Percentiles rank a stretch among this genome's conserved stretches.
phyloP scores from a whole-genome alignment of 1,140 invertebrate species.

The Neotoxoptera formosana region DNA sequence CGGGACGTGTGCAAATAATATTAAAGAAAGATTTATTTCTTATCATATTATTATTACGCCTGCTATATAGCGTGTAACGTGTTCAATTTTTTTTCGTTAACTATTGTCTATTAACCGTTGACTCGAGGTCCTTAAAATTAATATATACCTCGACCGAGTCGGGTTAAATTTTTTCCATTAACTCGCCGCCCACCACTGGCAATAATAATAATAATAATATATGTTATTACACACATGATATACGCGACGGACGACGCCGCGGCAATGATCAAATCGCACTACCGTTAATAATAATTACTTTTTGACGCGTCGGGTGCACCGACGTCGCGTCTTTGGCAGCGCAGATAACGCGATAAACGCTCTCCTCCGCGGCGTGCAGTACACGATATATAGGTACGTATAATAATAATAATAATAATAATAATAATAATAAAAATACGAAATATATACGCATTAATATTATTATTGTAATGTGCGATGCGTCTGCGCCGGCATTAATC shows the following conservation, averaged over 20 bases:
- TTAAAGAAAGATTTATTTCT: background rate
- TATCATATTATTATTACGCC: background rate
- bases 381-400: too few species aligned
- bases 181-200: background rate
- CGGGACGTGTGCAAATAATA: background rate
- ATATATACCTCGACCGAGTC: background rate
- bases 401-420: background rate
- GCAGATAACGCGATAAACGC: background rate
- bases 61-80: background rate
- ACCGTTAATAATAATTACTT: conserved; percentile 26
- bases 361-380: background rate
- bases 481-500: background rate
- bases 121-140: background rate
- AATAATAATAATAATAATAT: background rate
- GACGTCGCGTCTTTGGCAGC: background rate
- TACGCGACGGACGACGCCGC: background rate
- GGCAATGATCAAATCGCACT: conserved; percentile 31
- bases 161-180: conserved; percentile 16
- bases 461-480: background rate
- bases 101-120: background rate
- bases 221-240: conserved; percentile 13
- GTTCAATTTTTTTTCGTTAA: background rate
- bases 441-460: background rate
- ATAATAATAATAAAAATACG: background rate
- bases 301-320: background rate